These are phyloP conservation scores for Drosophila ogumai DNA, from an alignment of 1,140 invertebrate species.

Conservation along the genomic window DNA sequence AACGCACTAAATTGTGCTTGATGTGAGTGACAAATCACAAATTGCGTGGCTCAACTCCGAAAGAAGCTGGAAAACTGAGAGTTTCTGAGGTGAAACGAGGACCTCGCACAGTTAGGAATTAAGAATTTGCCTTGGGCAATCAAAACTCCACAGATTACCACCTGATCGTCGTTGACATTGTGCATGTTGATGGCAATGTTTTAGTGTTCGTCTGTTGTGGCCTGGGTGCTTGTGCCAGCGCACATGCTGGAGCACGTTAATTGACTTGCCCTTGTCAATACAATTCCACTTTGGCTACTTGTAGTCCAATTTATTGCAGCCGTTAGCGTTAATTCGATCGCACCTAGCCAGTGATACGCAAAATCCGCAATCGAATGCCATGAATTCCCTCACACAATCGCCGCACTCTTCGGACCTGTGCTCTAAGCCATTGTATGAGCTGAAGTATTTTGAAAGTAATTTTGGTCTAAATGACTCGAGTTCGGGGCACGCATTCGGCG, in stretches of 20 bases:
- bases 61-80: not conserved
- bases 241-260: slow-evolving; percentile 31
- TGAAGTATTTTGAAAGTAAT: slow-evolving; percentile 45
- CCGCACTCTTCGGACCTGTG: not conserved
- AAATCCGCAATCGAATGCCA: slow-evolving; percentile 32
- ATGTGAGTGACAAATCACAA: slow-evolving; percentile 42
- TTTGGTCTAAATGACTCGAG: slow-evolving; percentile 33
- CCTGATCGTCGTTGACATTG: slow-evolving; percentile 10
- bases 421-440: slow-evolving; percentile 11
- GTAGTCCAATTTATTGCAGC: slow-evolving; percentile 53
- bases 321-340: slow-evolving; percentile 30
- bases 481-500: slow-evolving; percentile 23
- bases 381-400: slow-evolving; percentile 27
- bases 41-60: not conserved
- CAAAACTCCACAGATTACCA: slow-evolving; percentile 2
- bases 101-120: not conserved
- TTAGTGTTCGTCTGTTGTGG: slow-evolving; percentile 9
- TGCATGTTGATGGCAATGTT: slow-evolving; percentile 1
- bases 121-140: not conserved
- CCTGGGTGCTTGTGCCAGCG: slow-evolving; percentile 19
- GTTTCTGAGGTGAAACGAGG: not conserved
- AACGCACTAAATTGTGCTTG: not conserved
- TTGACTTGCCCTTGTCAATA: slow-evolving; percentile 55
- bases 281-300: slow-evolving; percentile 49
- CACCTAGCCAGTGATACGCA: slow-evolving; percentile 36